phyloP scores from a whole-genome alignment of 2,797 vertebrate species.

The Sylvia borin region DNA sequence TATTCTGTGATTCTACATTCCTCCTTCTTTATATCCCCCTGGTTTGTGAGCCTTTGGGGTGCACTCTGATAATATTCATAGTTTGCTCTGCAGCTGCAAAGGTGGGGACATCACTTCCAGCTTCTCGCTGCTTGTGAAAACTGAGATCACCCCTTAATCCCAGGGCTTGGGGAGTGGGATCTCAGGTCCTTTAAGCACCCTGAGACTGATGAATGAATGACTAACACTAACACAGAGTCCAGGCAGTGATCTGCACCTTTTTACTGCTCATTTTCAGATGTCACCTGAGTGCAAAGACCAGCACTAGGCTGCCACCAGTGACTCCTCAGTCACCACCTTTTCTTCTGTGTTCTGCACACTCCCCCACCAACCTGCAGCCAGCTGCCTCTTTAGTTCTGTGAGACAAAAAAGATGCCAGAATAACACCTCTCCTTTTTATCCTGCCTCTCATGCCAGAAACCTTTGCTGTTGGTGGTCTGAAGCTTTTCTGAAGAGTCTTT shows the following conservation, averaged over 20 bases:
- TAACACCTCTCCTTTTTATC: neutral
- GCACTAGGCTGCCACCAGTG: neutral
- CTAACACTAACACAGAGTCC: neutral
- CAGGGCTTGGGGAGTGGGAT: neutral
- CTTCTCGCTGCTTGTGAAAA: neutral
- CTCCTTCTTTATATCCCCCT: neutral
- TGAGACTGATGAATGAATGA: accelerated
- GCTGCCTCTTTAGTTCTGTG: neutral
- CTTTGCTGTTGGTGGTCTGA: neutral
- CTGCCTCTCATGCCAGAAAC: neutral
- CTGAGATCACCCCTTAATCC: neutral
- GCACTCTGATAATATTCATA: neutral
- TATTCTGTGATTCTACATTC: neutral
- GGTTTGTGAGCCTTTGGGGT: neutral
- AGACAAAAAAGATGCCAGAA: neutral
- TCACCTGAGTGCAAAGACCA: neutral
- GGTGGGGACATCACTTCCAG: neutral
- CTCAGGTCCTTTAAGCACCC: neutral
- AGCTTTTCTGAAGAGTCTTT: neutral
- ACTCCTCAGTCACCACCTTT: neutral
- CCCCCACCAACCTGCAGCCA: neutral
- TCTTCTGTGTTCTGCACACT: neutral
- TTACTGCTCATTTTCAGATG: neutral
- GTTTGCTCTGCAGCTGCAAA: neutral
- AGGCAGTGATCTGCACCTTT: neutral